Conservation (phyloP, 1,140 invertebrate genomes). For the Drosophila aff. region DNA sequence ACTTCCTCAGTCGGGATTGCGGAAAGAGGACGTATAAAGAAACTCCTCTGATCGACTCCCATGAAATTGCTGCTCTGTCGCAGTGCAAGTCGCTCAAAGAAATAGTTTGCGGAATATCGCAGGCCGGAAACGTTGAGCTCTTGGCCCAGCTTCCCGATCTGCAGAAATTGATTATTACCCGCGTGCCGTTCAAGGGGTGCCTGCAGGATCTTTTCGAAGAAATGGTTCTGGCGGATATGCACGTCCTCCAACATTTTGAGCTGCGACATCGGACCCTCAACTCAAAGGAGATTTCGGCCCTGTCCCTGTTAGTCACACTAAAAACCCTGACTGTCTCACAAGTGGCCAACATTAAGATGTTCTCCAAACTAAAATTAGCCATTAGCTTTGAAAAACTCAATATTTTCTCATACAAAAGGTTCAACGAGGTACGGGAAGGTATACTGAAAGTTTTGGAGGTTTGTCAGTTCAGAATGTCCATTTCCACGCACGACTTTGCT, state of each 20-base stretch:
- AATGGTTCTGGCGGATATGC: background rate
- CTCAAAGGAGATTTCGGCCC: background rate
- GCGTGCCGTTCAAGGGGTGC: background rate
- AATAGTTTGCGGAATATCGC: conserved; percentile 7
- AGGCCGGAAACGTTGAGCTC: background rate
- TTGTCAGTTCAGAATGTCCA: background rate
- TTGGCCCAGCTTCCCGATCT: background rate
- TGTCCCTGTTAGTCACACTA: background rate
- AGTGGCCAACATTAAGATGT: background rate
- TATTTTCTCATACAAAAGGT: background rate
- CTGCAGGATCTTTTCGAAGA: background rate
- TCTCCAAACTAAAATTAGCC: background rate
- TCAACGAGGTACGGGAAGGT: background rate
- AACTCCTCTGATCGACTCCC: background rate
- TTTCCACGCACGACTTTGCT: background rate
- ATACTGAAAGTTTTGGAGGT: background rate
- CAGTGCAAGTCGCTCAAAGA: background rate
- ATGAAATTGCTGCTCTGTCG: conserved; percentile 1
- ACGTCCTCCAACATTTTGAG: background rate
- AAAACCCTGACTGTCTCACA: background rate
- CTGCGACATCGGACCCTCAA: background rate
- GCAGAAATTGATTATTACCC: background rate
- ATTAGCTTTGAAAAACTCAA: background rate
- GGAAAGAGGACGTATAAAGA: background rate
- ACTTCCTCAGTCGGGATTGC: too few relatives aligned